Conservation (phyloP, 2,797 vertebrate genomes). For the Artibeus lituratus region DNA sequence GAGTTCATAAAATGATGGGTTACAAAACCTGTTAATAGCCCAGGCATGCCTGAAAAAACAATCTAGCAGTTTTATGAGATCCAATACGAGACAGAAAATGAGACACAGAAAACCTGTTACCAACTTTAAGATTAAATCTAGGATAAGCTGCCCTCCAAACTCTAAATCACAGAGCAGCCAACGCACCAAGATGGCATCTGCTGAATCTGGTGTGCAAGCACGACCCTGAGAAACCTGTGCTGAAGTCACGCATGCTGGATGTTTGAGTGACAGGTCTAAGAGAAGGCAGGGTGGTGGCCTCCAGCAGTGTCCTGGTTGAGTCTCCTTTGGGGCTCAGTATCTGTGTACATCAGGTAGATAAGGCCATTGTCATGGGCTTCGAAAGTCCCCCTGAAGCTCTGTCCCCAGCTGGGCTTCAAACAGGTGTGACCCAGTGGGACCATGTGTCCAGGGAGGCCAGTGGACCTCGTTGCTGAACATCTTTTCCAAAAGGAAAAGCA, state of each 20-base stretch:
- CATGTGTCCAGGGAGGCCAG: neutral
- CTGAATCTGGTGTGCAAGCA: neutral
- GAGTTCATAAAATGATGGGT: neutral
- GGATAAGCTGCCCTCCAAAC: neutral
- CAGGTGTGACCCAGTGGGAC: neutral
- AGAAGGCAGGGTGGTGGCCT: neutral
- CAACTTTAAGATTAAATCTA: neutral
- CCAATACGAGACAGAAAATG: neutral
- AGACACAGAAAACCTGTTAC: neutral
- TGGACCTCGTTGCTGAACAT: neutral
- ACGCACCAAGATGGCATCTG: neutral
- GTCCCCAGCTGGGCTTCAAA: neutral
- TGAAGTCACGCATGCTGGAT: neutral
- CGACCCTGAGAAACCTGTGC: neutral
- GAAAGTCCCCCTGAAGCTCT: neutral
- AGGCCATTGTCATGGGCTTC: neutral
- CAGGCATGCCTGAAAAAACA: neutral
- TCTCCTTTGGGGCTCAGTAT: neutral
- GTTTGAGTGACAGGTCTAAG: neutral
- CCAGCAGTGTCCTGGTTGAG: neutral
- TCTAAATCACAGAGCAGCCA: neutral
- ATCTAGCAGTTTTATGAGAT: neutral
- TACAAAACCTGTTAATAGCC: neutral
- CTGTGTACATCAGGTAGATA: neutral
- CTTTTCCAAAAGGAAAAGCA: neutral